phyloP scores from a whole-genome alignment of 2,113 vertebrate genomes.

The Erythrocercus mccallii region DNA sequence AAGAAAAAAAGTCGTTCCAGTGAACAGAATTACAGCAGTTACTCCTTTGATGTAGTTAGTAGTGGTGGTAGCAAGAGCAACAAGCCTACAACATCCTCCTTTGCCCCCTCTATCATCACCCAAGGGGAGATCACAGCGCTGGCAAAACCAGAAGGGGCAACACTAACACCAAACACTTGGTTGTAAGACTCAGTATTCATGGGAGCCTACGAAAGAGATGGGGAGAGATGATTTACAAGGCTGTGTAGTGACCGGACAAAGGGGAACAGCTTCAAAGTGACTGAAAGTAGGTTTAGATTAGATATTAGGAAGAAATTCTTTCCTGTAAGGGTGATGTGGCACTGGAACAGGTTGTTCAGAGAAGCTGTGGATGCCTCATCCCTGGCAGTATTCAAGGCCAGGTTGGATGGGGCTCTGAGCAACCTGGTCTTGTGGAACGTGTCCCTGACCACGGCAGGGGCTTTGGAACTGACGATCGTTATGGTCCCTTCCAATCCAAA shows the following conservation, averaged over 20 bases:
- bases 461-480: not conserved
- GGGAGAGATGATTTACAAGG: not conserved
- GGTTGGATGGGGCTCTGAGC: not conserved
- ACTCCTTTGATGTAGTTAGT: not conserved
- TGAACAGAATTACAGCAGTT: not conserved
- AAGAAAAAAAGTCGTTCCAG: not conserved
- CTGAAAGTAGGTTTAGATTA: not conserved
- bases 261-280: not conserved
- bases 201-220: not conserved
- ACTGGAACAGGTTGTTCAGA: not conserved
- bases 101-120: not conserved
- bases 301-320: not conserved
- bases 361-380: not conserved
- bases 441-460: fast-evolving
- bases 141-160: not conserved
- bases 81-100: not conserved
- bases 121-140: not conserved
- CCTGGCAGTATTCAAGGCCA: not conserved
- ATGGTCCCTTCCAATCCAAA: not conserved
- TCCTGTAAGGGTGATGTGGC: not conserved
- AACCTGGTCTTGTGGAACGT: not conserved
- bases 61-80: not conserved
- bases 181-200: not conserved
- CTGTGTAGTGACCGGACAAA: not conserved
- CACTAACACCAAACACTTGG: not conserved